Conservation (phyloP, 2,797 vertebrate species). For the Brachymystax lenok region DNA sequence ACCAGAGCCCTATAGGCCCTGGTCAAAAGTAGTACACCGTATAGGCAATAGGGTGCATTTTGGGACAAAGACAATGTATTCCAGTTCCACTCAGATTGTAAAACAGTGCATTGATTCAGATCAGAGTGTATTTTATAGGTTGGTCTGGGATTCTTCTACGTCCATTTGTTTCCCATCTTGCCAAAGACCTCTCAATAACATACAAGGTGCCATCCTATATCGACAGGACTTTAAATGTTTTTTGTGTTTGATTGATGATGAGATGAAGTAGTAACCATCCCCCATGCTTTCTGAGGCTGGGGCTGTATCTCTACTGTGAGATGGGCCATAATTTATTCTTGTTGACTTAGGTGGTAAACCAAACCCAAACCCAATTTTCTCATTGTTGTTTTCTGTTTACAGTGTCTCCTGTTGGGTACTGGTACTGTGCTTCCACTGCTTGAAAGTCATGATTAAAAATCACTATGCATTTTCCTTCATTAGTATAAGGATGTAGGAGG, state of each 20-base stretch:
- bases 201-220: conserved; percentile 60
- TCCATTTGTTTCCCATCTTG: conserved; percentile 36
- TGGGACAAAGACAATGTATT: no score
- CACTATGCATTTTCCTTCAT: neutral
- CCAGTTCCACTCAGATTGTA: conserved; percentile 3
- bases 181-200: conserved; percentile 55
- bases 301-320: conserved; percentile 19
- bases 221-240: conserved; percentile 70
- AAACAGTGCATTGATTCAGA: conserved; percentile 31
- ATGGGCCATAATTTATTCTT: conserved; percentile 53
- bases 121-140: conserved; percentile 10
- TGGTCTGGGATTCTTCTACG: conserved; percentile 24
- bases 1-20: no score
- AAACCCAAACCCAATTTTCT: conserved; percentile 32
- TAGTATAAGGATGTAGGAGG: neutral
- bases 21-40: no score
- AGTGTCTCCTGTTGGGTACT: conserved; percentile 38
- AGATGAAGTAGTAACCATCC: no score
- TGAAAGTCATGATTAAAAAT: conserved; percentile 38
- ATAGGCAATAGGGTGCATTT: no score
- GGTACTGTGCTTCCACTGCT: conserved; percentile 27
- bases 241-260: conserved; percentile 72
- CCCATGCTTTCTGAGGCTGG: conserved; percentile 22
- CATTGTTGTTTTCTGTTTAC: neutral
- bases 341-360: neutral